Conservation (phyloP, 2,113 vertebrate genomes). For the Urocitellus parryii region DNA sequence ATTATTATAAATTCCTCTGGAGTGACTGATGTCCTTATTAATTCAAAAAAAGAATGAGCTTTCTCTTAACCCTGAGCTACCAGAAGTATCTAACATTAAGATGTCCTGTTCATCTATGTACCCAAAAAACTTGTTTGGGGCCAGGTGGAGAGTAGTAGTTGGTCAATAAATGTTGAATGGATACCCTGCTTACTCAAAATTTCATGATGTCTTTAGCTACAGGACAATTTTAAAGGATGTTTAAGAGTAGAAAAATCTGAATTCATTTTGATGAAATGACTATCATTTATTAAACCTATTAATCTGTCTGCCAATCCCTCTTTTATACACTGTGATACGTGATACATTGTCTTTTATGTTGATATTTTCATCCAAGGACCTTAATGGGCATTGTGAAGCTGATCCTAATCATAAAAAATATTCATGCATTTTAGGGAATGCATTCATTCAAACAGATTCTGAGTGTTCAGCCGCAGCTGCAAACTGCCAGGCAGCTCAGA, state of each 20-base stretch:
- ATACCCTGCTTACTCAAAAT: slow-evolving; percentile 34
- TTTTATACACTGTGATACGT: slow-evolving; percentile 45
- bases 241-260: slow-evolving; percentile 46
- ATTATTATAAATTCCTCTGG: neutral
- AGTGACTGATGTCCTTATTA: neutral
- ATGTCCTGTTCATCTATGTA: neutral
- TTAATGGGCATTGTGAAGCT: slow-evolving; percentile 25
- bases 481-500: slow-evolving; percentile 27
- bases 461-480: neutral
- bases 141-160: neutral
- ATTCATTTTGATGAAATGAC: slow-evolving; percentile 59
- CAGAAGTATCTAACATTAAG: neutral
- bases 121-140: neutral
- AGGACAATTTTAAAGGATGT: slow-evolving; percentile 53
- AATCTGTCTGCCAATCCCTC: slow-evolving; percentile 61
- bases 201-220: neutral
- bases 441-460: slow-evolving; percentile 8
- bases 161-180: slow-evolving; percentile 32
- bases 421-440: slow-evolving; percentile 16
- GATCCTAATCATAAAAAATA: slow-evolving; percentile 53
- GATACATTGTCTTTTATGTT: slow-evolving; percentile 63
- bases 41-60: neutral
- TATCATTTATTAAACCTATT: slow-evolving; percentile 67
- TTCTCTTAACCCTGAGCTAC: neutral
- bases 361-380: slow-evolving; percentile 69